Percentiles rank a stretch among this genome's conserved stretches.
Conservation (phyloP, 2,113 vertebrate genomes). For the Kryptolebias marmoratus region DNA sequence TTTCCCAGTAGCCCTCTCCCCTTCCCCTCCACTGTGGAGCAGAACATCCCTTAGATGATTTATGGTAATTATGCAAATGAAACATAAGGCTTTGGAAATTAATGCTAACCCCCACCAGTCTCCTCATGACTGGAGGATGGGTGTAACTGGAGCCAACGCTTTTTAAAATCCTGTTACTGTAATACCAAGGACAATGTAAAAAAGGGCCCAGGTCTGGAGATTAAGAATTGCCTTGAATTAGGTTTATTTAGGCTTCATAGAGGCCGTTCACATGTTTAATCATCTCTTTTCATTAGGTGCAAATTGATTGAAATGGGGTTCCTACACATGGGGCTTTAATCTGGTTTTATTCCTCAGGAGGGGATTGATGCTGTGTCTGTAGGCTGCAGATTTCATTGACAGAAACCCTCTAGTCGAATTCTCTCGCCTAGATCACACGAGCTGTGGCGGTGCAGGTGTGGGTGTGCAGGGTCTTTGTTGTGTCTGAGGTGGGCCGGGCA, state of each 20-base stretch:
- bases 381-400: slow-evolving; percentile 44
- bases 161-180: slow-evolving; percentile 69
- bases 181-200: slow-evolving; percentile 58
- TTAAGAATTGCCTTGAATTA: slow-evolving; percentile 65
- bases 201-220: slow-evolving; percentile 50
- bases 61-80: slow-evolving; percentile 77
- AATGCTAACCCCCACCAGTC: slow-evolving; percentile 61
- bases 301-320: slow-evolving; percentile 56
- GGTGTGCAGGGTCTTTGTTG: slow-evolving; percentile 21
- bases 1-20: slow-evolving; percentile 29
- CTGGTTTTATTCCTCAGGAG: slow-evolving; percentile 23
- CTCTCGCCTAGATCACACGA: slow-evolving; percentile 42
- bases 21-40: slow-evolving; percentile 33
- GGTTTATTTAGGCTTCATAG: slow-evolving; percentile 48
- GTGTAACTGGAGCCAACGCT: slow-evolving; percentile 51
- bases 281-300: slow-evolving; percentile 39
- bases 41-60: slow-evolving; percentile 66
- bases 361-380: slow-evolving; percentile 7
- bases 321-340: slow-evolving; percentile 21
- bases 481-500: slow-evolving; percentile 9
- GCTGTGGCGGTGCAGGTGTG: slow-evolving; percentile 9
- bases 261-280: slow-evolving; percentile 47
- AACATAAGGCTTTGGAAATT: slow-evolving; percentile 73
- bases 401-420: slow-evolving; percentile 46
- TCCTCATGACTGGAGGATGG: slow-evolving; percentile 47